A percentile compares a stretch with the other conserved stretches of the same genome.
These are phyloP conservation scores for Tetanocera ferruginea DNA, from an alignment of 2,888 invertebrate species.

Conservation along the genomic window DNA sequence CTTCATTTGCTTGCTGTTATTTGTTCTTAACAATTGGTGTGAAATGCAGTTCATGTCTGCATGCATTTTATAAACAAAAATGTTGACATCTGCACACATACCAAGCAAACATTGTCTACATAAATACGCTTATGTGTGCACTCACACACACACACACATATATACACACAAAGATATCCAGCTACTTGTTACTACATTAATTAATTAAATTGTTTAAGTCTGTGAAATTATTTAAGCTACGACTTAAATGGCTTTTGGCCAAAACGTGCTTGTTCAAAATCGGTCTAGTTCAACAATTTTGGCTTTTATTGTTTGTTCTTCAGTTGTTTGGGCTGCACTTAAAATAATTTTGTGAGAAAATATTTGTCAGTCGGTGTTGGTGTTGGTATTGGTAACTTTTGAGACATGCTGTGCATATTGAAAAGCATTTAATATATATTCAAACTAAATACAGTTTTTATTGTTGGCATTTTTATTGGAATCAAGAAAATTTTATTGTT, in stretches of 20 bases:
- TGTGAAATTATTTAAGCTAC: background rate
- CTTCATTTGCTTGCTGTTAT: background rate
- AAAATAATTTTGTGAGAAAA: too few relatives aligned
- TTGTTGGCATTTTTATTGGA: too few relatives aligned
- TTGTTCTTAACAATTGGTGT: slow-evolving; percentile 4
- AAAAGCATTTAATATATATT: too few relatives aligned
- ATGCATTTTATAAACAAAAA: background rate
- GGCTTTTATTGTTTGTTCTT: too few relatives aligned
- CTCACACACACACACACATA: too few relatives aligned
- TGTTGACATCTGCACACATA: background rate
- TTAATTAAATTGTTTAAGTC: background rate
- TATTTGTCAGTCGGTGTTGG: too few relatives aligned
- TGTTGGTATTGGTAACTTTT: too few relatives aligned
- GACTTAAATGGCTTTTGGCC: slow-evolving; percentile 5
- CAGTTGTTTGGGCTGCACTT: too few relatives aligned
- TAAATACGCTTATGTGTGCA: background rate
- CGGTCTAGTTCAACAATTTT: too few relatives aligned
- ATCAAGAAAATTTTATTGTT: too few relatives aligned
- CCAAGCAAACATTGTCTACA: background rate
- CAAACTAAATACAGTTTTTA: too few relatives aligned
- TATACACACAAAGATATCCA: background rate
- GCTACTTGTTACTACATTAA: background rate
- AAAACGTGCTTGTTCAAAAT: slow-evolving; percentile 9
- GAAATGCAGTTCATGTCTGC: slow-evolving; percentile 11
- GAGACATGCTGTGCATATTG: too few relatives aligned